Evolutionary conservation across 2,888 invertebrate genomes (phyloP), one percentile per base, ranked within the genome.

Genomic region (Hydriomena furcata): DNA sequence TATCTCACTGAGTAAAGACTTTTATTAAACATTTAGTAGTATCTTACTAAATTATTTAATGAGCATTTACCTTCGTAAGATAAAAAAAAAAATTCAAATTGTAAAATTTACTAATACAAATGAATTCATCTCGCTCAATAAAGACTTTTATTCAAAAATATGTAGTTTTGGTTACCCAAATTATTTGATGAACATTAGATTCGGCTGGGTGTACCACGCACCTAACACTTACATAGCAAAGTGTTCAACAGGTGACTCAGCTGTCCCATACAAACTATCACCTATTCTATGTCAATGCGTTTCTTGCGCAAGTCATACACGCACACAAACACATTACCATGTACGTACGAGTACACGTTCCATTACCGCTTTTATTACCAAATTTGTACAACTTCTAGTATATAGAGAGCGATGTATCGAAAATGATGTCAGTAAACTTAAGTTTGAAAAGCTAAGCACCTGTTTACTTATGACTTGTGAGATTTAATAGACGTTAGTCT

Each of bases 361-460:
- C 36, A 46, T 41, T 46, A 21, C 51, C 11, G 45, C n/a, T 41
- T 37, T 11, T 25, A 7, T 36, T 12, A 5, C 5, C 1, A 31
- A 10, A 12, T n/a, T 23, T 7, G 0, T 1, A 20, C 25, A 21
- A 1, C n/a, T 20, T 31, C 8, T 11, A 2, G 8, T 8, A 45
- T 7, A 21, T 8, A 42, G 13, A 1, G 7, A 40, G 51, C 41
- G 7, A 36, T 46, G 41, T 52, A 45, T 13, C 3, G 7, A 38
- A 40, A 35, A 70, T 73, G 74, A 83, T 82, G 85, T 84, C 82
- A 82, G 82, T 82, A 82, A 82, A 85, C 79, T 81, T 75, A 68
- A 55, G 38, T 49, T 53, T 45, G 36, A 42, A 41, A 71, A 71
- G 75, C 74, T 76, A 82, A 82, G 75, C 85, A 84, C 82, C 79